Conservation (phyloP, 2,888 invertebrate species). For the Chloroclysta siterata region DNA sequence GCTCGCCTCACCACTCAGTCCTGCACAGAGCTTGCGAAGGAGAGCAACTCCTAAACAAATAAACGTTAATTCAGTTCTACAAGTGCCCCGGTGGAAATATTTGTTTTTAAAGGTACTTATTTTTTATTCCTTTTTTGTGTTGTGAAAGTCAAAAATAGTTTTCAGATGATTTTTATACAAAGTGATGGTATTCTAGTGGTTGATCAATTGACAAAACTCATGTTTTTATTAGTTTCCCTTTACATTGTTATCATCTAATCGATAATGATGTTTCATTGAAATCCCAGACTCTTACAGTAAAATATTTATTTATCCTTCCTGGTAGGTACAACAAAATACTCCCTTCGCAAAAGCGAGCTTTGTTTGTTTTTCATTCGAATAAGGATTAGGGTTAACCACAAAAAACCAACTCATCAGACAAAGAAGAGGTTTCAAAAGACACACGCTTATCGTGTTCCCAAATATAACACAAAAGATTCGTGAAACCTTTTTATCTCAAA, state of each 20-base stretch:
- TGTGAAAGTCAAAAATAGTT: slow-evolving; percentile 27
- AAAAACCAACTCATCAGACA: slow-evolving; percentile 13
- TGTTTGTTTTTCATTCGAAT: slow-evolving; percentile 13
- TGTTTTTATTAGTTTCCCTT: background rate
- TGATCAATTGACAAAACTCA: background rate
- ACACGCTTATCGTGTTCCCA: slow-evolving; percentile 26
- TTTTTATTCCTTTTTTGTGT: slow-evolving; percentile 16
- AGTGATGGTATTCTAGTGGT: background rate
- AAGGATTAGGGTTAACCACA: slow-evolving; percentile 16
- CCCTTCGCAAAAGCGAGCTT: background rate
- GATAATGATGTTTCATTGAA: no score
- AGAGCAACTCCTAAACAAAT: slow-evolving; percentile 59
- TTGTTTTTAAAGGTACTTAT: slow-evolving; percentile 50
- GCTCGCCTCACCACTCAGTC: slow-evolving; percentile 63
- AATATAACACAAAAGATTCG: slow-evolving; percentile 41
- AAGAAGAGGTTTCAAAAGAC: slow-evolving; percentile 31
- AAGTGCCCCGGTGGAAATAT: slow-evolving; percentile 43
- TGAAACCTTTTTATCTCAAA: slow-evolving; percentile 42
- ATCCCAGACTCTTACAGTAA: no score
- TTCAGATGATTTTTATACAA: background rate
- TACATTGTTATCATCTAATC: no score
- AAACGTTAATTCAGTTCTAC: slow-evolving; percentile 37
- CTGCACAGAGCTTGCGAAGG: slow-evolving; percentile 68
- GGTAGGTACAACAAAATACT: slow-evolving; percentile 3
- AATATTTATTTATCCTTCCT: no score